These are phyloP conservation scores for Odocoileus virginianus DNA, from an alignment of 2,113 vertebrate genomes.

Conservation along the genomic window DNA sequence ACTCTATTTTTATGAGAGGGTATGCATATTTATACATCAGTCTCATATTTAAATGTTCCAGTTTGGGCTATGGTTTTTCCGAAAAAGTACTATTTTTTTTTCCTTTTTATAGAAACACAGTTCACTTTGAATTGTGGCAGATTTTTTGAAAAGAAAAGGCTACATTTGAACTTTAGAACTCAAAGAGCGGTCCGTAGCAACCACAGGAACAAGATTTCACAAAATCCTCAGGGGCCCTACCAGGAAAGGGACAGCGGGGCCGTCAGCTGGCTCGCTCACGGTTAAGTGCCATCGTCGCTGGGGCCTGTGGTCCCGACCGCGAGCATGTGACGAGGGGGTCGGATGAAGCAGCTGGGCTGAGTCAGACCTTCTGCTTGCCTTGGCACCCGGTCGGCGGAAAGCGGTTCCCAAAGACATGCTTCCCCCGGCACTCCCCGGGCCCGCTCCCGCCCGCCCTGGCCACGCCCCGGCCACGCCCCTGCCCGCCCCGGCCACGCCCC, in stretches of 20 bases:
- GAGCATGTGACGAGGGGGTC: neutral
- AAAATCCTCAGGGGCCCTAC: neutral
- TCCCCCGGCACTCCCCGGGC: accelerated
- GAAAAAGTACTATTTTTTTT: neutral
- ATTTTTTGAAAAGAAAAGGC: neutral
- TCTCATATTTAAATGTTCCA: neutral
- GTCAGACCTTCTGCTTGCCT: slow-evolving; percentile 4
- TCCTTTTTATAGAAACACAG: slow-evolving; percentile 44
- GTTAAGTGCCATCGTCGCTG: neutral
- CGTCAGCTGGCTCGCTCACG: neutral
- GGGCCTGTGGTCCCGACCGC: neutral
- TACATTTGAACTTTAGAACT: slow-evolving; percentile 3
- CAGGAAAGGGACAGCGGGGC: neutral
- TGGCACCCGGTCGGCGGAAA: neutral
- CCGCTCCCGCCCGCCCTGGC: neutral
- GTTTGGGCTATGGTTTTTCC: neutral
- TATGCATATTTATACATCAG: neutral
- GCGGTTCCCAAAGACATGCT: neutral
- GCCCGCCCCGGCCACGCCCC: neutral
- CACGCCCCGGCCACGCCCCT: too few relatives aligned
- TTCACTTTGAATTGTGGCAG: slow-evolving; percentile 32
- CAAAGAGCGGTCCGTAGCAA: neutral
- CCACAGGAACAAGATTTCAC: neutral
- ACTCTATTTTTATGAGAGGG: neutral
- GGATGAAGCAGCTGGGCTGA: neutral